Base-by-base conservation (phyloP, 2,888 invertebrate species). In the Trissolcus brochymenae region DNA sequence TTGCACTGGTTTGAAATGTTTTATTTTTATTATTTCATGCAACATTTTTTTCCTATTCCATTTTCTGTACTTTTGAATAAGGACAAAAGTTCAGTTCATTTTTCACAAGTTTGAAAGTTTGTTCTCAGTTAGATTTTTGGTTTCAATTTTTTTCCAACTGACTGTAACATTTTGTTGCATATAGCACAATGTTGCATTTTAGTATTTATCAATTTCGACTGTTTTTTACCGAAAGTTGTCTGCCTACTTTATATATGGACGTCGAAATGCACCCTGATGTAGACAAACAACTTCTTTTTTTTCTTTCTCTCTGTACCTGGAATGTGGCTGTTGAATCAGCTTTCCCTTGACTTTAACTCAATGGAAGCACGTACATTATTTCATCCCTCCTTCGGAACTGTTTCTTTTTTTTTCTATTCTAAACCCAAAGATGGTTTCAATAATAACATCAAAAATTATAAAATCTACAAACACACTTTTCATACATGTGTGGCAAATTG, bases 321-420 rank as follows among this genome's bases (percentile, higher is more conserved):
- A 67, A 67, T 67, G 67, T 53, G 59, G 67, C 29, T 67, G 57
- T 67, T 50, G 51, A 67, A 29, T 66, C 66, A 57, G 49, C 67
- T 67, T 67, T 67, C 67, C 67, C 67, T 67, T 35, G 46, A 43
- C 29, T 60, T 25, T 25, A 53, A 41, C 17, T 49, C 59, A 53
- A 67, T 21, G 57, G 56, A 67, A 59, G 40, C 41, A 56, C 46
- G 14, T 1, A 46, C 16, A 3, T 14, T 11, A 14, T 51, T 51
- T 51, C 17, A 13, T 19, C 51, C 19, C 51, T 13, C 19, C 11
- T 51, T 51, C 25, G 4, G 4, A n/a, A n/a, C n/a, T n/a, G n/a
- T n/a, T 25, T 25, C 4, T 25, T 25, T 25, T 25, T 4, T 21
- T 51, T 19, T 51, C 19, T 43, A 43, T 4, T 43, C 4, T 43